Percentiles rank a stretch among this genome's conserved stretches.
Evolutionary conservation across 2,888 invertebrate species (phyloP).

Genomic region (Acleris sparsana): DNA sequence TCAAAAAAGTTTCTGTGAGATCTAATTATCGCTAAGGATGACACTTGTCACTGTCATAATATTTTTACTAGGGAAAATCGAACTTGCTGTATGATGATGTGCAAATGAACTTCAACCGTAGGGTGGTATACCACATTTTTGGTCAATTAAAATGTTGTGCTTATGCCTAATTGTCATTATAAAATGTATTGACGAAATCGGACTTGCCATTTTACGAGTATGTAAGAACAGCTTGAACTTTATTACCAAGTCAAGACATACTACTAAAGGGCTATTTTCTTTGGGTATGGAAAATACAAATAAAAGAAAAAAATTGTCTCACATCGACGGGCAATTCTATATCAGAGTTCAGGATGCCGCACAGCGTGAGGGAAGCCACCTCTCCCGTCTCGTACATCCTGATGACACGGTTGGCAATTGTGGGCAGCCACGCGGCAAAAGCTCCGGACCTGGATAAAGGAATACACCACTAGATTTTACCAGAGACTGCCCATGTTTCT

Average conservation of each 20-base stretch:
- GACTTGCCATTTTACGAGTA: no score
- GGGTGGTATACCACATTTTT: no score
- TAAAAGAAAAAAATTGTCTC: neutral
- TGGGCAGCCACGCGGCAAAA: slow-evolving; percentile 47
- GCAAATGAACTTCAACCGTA: no score
- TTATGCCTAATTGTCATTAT: no score
- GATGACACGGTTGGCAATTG: slow-evolving; percentile 45
- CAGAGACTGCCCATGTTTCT: neutral
- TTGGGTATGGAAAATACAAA: neutral
- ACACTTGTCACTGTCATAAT: no score
- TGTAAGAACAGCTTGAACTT: no score
- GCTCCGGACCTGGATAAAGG: slow-evolving; percentile 51
- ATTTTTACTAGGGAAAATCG: no score
- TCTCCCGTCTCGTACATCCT: slow-evolving; percentile 42
- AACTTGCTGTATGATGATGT: no score
- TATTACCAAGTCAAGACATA: neutral
- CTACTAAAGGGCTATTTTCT: neutral
- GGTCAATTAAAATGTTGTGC: no score
- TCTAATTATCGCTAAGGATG: no score
- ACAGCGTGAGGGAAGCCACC: slow-evolving; percentile 41
- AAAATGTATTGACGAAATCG: no score
- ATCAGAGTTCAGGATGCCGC: slow-evolving; percentile 40
- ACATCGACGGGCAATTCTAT: slow-evolving; percentile 30
- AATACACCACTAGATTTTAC: neutral
- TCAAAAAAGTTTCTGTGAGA: no score